Conservation (phyloP, 2,888 invertebrate genomes). For the Apotomis betuletana region DNA sequence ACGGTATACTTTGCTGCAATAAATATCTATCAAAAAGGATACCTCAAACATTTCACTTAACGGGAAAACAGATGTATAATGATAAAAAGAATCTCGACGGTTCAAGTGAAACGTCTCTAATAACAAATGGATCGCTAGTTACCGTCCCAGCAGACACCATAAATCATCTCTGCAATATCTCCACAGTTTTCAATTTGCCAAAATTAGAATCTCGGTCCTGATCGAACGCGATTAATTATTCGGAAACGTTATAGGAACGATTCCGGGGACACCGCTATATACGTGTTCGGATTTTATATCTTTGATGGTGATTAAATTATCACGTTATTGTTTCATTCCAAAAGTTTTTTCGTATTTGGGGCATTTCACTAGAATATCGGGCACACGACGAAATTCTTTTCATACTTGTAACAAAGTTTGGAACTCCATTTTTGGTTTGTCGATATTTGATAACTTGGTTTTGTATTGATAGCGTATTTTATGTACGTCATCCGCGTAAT, state of each 20-base stretch:
- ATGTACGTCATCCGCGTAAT: too few species aligned
- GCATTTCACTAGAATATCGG: too few species aligned
- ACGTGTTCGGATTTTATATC: not conserved
- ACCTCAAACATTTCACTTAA: too few species aligned
- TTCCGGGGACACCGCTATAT: not conserved
- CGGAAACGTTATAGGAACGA: conserved; percentile 18
- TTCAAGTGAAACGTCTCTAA: not conserved
- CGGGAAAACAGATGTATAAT: not conserved
- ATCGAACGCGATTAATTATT: conserved; percentile 37
- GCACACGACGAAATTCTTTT: too few species aligned
- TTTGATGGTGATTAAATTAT: not conserved
- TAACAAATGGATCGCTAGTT: conserved; percentile 23
- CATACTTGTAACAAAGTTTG: too few species aligned
- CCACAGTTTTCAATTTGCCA: conserved; percentile 29
- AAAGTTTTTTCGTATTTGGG: too few species aligned
- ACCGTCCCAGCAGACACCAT: conserved; percentile 18
- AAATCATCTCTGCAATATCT: conserved; percentile 31
- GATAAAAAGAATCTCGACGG: not conserved
- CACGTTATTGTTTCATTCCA: too few species aligned
- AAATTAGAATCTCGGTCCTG: conserved; percentile 20
- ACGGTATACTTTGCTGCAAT: too few species aligned
- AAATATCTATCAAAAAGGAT: too few species aligned
- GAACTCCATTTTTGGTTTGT: too few species aligned
- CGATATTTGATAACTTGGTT: too few species aligned
- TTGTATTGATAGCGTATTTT: too few species aligned